A percentile compares a stretch with the other conserved stretches of the same genome.
phyloP scores from a whole-genome alignment of 1,140 invertebrate species.

The Ceratitis capitata region DNA sequence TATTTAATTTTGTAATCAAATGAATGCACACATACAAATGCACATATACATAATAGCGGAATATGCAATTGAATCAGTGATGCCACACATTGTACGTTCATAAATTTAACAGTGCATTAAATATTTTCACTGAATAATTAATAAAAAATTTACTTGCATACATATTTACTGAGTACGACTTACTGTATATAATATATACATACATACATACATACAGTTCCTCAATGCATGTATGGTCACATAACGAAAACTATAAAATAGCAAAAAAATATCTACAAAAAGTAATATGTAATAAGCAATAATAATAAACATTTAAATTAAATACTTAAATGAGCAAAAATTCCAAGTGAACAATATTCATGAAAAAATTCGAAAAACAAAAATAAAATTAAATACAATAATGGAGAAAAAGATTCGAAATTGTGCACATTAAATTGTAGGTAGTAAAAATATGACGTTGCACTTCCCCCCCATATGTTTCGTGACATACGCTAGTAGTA shows the following conservation, averaged over 20 bases:
- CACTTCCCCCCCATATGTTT: slow-evolving; percentile 6
- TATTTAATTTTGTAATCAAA: slow-evolving; percentile 17
- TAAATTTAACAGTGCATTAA: slow-evolving; percentile 17
- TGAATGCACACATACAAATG: background rate
- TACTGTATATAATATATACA: no score
- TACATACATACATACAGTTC: background rate
- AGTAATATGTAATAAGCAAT: slow-evolving; percentile 20
- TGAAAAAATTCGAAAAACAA: background rate
- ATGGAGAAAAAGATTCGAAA: background rate
- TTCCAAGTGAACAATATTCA: background rate
- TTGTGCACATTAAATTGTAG: background rate
- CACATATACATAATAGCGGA: background rate
- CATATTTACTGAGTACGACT: background rate
- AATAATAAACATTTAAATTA: slow-evolving; percentile 33
- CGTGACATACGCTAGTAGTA: background rate
- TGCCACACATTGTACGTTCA: background rate
- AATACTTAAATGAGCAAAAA: background rate
- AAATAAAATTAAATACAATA: background rate
- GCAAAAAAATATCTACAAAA: background rate
- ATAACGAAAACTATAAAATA: background rate
- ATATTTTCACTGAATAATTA: slow-evolving; percentile 18
- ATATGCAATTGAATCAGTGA: background rate
- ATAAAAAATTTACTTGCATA: background rate
- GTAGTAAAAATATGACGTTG: background rate
- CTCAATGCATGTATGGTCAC: background rate